These are phyloP conservation scores for Nyleta sp. DNA, from an alignment of 2,888 invertebrate genomes.

Conservation along the genomic window DNA sequence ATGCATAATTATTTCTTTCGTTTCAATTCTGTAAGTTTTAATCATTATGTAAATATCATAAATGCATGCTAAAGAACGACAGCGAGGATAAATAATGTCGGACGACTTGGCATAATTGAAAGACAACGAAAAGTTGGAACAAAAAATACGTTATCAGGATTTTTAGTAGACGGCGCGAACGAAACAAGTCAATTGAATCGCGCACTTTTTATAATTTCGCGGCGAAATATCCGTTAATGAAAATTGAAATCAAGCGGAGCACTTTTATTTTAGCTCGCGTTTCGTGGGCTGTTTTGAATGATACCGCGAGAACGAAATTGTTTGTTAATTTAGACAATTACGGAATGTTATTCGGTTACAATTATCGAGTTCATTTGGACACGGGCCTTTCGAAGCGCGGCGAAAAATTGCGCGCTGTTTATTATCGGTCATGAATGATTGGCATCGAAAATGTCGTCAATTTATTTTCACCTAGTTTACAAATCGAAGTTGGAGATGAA, in stretches of 20 bases:
- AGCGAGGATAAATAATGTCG: conserved; percentile 44
- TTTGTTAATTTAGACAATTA: no score
- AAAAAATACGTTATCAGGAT: conserved; percentile 26
- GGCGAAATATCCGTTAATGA: no score
- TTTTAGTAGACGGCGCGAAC: neutral
- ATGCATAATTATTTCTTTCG: conserved; percentile 59
- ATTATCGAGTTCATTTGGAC: conserved; percentile 19
- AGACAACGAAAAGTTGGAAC: conserved; percentile 27
- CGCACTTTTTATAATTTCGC: conserved; percentile 15
- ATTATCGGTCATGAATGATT: conserved; percentile 34
- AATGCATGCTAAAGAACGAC: conserved; percentile 49
- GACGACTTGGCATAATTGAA: conserved; percentile 44
- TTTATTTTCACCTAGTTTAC: conserved; percentile 60
- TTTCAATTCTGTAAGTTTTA: conserved; percentile 55
- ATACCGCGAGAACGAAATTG: no score
- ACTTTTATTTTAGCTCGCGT: no score
- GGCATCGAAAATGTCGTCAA: conserved; percentile 50
- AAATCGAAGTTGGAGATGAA: conserved; percentile 53
- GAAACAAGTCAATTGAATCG: conserved; percentile 25
- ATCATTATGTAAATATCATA: conserved; percentile 58
- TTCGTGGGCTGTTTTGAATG: no score
- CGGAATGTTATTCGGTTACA: no score
- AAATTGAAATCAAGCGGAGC: no score
- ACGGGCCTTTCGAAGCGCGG: no score
- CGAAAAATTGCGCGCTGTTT: conserved; percentile 15